Percentiles rank a stretch among this genome's conserved stretches.
Evolutionary conservation across 2,113 vertebrate genomes (phyloP).

Genomic region (Spermophilus dauricus): DNA sequence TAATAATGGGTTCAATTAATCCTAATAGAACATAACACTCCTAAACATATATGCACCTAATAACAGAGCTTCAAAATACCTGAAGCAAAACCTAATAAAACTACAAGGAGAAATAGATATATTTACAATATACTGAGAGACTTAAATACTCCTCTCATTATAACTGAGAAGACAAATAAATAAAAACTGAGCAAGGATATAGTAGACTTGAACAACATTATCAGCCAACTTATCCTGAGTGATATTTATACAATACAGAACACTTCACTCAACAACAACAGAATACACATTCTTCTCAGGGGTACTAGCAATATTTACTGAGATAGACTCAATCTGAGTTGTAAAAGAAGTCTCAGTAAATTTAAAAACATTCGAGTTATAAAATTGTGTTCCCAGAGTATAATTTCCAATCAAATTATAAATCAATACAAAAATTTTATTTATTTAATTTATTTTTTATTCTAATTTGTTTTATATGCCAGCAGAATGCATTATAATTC

Average conservation of each 20-base stretch:
- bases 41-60: neutral
- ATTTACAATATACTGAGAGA: neutral
- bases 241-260: neutral
- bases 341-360: neutral
- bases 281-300: neutral
- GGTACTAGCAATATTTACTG: neutral
- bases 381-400: neutral
- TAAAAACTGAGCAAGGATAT: neutral
- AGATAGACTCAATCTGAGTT: neutral
- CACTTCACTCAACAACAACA: neutral
- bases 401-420: neutral
- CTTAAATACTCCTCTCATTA: neutral
- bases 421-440: neutral
- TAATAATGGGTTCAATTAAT: neutral
- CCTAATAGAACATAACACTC: neutral
- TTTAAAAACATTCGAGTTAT: neutral
- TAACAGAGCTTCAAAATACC: neutral
- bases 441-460: too few species aligned
- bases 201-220: neutral
- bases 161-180: neutral
- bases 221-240: neutral
- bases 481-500: too few species aligned
- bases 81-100: neutral
- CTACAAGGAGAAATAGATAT: neutral
- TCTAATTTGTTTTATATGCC: too few species aligned